Conservation (phyloP, 2,113 vertebrate species). For the Perca schrenkii region DNA sequence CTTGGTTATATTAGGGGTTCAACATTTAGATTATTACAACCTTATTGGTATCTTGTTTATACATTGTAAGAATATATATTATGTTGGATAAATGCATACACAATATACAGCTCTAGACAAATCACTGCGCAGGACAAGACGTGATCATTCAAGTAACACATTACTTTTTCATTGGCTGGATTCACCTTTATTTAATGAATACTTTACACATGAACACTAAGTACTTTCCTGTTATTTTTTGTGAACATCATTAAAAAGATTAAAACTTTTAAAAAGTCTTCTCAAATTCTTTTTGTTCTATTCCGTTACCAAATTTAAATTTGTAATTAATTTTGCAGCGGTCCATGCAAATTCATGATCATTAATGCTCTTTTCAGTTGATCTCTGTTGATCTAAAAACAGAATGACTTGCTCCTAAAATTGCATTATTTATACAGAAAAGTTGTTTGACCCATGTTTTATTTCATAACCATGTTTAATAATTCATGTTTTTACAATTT, state of each 20-base stretch:
- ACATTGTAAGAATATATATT: slow-evolving; percentile 67
- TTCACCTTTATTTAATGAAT: slow-evolving; percentile 66
- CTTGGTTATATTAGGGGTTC: slow-evolving; percentile 53
- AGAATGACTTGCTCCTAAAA: slow-evolving; percentile 28
- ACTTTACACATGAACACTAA: slow-evolving; percentile 70
- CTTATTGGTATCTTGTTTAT: slow-evolving; percentile 66
- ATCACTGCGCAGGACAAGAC: slow-evolving; percentile 68
- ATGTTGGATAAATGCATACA: slow-evolving; percentile 63
- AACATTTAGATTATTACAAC: slow-evolving; percentile 60
- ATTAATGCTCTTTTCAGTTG: background rate
- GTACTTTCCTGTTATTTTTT: slow-evolving; percentile 75
- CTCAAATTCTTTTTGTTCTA: slow-evolving; percentile 26
- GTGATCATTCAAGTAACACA: slow-evolving; percentile 39
- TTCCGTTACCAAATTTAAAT: background rate
- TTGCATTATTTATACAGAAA: slow-evolving; percentile 56
- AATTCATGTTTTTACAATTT: slow-evolving; percentile 58
- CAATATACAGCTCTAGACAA: slow-evolving; percentile 70
- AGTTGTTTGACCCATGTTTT: slow-evolving; percentile 33
- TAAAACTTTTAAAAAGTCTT: slow-evolving; percentile 60
- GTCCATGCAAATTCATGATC: slow-evolving; percentile 1
- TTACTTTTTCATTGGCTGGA: slow-evolving; percentile 61
- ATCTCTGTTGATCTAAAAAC: background rate
- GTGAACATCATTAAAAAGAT: slow-evolving; percentile 65
- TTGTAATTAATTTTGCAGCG: background rate
- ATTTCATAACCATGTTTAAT: slow-evolving; percentile 53